Conservation (phyloP, 1,140 invertebrate species). For the Drosophila kanapiae region DNA sequence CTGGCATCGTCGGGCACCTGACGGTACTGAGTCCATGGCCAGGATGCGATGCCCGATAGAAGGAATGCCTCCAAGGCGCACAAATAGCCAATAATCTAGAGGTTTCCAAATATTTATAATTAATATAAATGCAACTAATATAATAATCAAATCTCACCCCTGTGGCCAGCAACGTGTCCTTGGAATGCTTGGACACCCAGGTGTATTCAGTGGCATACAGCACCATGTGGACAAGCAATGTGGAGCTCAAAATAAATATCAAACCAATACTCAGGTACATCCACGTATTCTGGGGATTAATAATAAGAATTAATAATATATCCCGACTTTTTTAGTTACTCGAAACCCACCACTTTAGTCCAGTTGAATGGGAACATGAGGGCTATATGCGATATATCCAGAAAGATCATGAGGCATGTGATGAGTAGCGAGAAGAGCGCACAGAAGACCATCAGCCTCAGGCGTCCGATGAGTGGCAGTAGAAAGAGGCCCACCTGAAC, state of each 20-base stretch:
- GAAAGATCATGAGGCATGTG: constrained; percentile 92
- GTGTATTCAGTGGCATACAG: constrained; percentile 88
- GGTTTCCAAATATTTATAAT: not conserved
- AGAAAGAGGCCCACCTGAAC: constrained; percentile 91
- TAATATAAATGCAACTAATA: not conserved
- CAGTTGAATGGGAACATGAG: constrained; percentile 94
- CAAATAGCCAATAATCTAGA: constrained; percentile 85
- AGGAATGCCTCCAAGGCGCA: constrained; percentile 86
- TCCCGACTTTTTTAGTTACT: rapidly evolving
- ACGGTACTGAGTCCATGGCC: constrained; percentile 85
- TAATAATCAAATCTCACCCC: constrained; percentile 79
- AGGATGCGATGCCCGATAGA: constrained; percentile 84
- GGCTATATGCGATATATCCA: constrained; percentile 93
- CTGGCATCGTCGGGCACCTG: constrained; percentile 86
- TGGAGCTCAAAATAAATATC: constrained; percentile 88
- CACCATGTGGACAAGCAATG: constrained; percentile 88
- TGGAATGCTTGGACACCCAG: constrained; percentile 87
- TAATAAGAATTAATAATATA: too few relatives aligned
- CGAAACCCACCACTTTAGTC: constrained; percentile 90
- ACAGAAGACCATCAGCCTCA: constrained; percentile 86
- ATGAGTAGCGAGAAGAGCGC: constrained; percentile 93
- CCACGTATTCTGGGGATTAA: constrained; percentile 87
- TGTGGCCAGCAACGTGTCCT: constrained; percentile 86
- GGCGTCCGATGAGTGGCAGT: constrained; percentile 89
- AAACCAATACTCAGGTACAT: constrained; percentile 89